Evolutionary conservation across 2,888 invertebrate species (phyloP).

Genomic region (Linnaemya tessellans): DNA sequence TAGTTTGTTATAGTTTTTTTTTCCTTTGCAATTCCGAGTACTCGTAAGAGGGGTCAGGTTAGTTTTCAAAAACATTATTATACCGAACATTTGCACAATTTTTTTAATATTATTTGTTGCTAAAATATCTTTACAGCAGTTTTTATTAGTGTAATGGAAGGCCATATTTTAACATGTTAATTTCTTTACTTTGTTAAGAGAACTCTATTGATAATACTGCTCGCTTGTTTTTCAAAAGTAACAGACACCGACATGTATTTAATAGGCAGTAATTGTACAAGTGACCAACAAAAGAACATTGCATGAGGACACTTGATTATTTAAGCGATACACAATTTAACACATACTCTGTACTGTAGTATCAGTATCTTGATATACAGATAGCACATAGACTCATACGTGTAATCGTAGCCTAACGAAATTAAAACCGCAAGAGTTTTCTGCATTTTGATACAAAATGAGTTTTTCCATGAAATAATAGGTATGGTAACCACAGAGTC

Average conservation of each 20-base stretch:
- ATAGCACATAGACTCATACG: background rate
- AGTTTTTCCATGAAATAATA: constrained; percentile 19
- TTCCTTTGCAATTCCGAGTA: too few relatives aligned
- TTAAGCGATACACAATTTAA: constrained; percentile 4
- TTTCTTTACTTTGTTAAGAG: background rate
- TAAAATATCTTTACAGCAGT: background rate
- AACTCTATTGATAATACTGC: background rate
- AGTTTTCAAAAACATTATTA: too few relatives aligned
- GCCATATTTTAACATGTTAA: background rate
- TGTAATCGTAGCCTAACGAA: constrained; percentile 4
- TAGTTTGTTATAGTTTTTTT: too few relatives aligned
- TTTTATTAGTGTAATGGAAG: too few relatives aligned
- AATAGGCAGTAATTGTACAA: background rate
- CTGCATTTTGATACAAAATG: constrained; percentile 28
- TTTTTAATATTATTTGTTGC: background rate
- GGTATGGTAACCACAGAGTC: background rate
- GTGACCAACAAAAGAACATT: background rate
- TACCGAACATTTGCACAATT: too few relatives aligned
- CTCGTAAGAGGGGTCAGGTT: too few relatives aligned
- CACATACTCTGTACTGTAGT: background rate
- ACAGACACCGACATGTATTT: background rate
- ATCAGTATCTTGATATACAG: constrained; percentile 1
- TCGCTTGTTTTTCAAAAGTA: background rate
- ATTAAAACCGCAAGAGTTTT: constrained; percentile 43
- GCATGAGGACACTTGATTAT: constrained; percentile 3